Base-by-base conservation (phyloP, 2,113 vertebrate genomes). In the Romanogobio albipinnatus region DNA sequence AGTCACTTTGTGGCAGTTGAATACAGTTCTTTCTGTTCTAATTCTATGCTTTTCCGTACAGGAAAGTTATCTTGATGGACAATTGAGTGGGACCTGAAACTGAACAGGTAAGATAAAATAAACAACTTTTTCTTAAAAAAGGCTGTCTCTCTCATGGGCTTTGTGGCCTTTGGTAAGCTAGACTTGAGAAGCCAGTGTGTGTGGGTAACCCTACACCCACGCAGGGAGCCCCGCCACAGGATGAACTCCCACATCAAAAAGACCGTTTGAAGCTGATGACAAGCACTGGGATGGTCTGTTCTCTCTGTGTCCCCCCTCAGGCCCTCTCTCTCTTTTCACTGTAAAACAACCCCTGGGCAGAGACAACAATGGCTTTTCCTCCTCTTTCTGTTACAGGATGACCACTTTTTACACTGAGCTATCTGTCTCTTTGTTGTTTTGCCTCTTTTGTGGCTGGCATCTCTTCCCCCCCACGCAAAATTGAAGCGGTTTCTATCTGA, bases 211-310 rank as follows among this genome's bases (percentile, higher is more conserved):
- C 83, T 92, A 94, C 87, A 94, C 91, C 91, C 86, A 87, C 87
- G 85, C 71, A 78, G 86, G 87, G 86, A 92, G 87, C 88, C 85
- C 86, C 82, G 79, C 82, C 86, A 89, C 86, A 87, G 83, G 88
- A 91, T 87, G 88, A 88, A 84, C 89, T 87, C 87, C 86, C 89
- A 91, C 92, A 92, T 94, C 92, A 94, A 94, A 94, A 88, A 79
- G 86, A 71, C 89, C 75, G 88, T 93, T 93, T 93, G 91, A 94
- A 92, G 91, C 92, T 89, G 91, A 93, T 93, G 92, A 93, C 93
- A 92, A 90, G 86, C 89, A 87, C 78, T 84, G 91, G 92, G 90
- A 92, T 68, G 90, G 74, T 87, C 90, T 88, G 90, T 88, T 74
- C 89, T 85, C 82, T 81, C 77, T 43, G 74, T 68, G 89, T 85